Conservation (phyloP, 2,113 vertebrate species). For the Coptodon bakossiorum region DNA sequence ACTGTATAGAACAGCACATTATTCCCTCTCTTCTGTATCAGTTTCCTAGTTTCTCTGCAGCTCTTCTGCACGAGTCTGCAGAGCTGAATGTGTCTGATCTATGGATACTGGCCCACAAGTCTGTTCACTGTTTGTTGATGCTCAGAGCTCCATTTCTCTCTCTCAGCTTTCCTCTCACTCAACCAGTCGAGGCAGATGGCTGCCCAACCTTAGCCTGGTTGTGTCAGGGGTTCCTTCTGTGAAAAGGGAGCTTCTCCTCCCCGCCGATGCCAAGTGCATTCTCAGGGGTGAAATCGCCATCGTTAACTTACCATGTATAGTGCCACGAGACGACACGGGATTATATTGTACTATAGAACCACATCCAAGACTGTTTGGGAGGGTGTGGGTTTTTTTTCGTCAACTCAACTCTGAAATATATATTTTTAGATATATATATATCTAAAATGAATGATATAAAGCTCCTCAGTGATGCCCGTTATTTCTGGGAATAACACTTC, state of each 20-base stretch:
- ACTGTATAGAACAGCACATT: neutral
- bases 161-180: neutral
- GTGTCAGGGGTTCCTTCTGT: neutral
- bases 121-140: neutral
- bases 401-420: neutral
- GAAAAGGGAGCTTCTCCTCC: neutral
- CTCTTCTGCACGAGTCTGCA: neutral
- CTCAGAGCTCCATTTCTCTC: neutral
- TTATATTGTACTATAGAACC: neutral
- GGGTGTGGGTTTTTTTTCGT: accelerated
- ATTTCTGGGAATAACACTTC: neutral
- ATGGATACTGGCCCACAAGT: neutral
- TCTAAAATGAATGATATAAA: neutral
- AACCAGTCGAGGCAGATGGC: neutral
- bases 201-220: neutral
- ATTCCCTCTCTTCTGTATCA: neutral
- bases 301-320: neutral
- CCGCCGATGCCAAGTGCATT: neutral
- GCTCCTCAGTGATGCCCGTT: neutral
- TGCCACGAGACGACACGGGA: neutral
- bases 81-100: neutral
- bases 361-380: neutral
- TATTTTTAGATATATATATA: neutral
- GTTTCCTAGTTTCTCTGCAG: neutral
- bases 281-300: neutral